Evolutionary conservation across 2,888 invertebrate species (phyloP).

Genomic region (Epinotia nisella): DNA sequence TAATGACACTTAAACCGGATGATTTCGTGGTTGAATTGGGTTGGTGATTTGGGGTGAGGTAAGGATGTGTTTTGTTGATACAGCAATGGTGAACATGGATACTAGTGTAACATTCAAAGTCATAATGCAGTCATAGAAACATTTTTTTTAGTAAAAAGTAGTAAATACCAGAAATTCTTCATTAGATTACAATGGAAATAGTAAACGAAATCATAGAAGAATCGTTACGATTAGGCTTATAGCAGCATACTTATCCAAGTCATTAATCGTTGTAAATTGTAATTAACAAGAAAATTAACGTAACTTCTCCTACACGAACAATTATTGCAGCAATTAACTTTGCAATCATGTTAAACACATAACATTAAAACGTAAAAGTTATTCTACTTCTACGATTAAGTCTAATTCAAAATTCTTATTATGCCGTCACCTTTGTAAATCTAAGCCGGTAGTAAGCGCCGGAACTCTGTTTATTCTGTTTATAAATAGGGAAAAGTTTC

Average conservation of each 20-base stretch:
- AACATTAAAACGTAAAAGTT: slow-evolving; percentile 3
- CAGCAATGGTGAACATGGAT: no score
- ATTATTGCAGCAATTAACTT: slow-evolving; percentile 5
- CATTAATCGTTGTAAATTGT: not conserved
- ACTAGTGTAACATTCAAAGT: no score
- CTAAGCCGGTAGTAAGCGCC: slow-evolving; percentile 47
- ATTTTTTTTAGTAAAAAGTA: no score
- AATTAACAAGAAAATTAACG: no score
- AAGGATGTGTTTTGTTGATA: no score
- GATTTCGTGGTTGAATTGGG: no score
- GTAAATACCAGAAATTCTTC: no score
- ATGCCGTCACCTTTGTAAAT: slow-evolving; percentile 45
- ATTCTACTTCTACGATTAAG: not conserved
- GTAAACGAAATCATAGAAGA: not conserved
- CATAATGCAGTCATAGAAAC: no score
- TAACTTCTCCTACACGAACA: not conserved
- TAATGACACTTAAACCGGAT: no score
- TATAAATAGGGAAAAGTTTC: slow-evolving; percentile 48
- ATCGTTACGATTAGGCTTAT: no score
- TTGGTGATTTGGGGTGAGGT: no score
- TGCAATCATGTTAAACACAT: not conserved
- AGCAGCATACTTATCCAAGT: not conserved
- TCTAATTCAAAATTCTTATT: slow-evolving; percentile 32
- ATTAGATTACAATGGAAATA: not conserved
- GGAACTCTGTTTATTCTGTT: slow-evolving; percentile 48